These are phyloP conservation scores for Lepidostoma basale DNA, from an alignment of 1,140 invertebrate species.

Conservation along the genomic window DNA sequence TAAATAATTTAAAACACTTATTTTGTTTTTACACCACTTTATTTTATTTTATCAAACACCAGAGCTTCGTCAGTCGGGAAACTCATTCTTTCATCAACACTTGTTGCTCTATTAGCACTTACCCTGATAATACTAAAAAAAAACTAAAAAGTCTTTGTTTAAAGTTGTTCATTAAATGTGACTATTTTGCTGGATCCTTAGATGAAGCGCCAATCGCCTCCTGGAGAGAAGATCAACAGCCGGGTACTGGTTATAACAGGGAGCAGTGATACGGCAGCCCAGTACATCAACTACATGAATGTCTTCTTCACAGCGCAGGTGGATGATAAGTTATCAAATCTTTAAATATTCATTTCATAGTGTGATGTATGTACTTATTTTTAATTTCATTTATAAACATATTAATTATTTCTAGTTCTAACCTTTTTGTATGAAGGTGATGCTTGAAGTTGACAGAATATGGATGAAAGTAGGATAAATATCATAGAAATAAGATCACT, in stretches of 20 bases:
- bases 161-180: too few species aligned
- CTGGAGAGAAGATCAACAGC: conserved; percentile 73
- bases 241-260: conserved; percentile 86
- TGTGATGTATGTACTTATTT: not conserved
- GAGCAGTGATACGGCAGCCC: conserved; percentile 87
- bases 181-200: conserved; percentile 47
- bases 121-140: too few species aligned
- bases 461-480: too few species aligned
- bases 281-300: conserved; percentile 99
- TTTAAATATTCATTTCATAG: not conserved
- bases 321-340: not conserved
- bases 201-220: conserved; percentile 65
- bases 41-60: conserved; percentile 4
- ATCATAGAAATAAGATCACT: too few species aligned
- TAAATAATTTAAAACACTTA: too few species aligned
- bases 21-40: too few species aligned
- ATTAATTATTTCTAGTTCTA: not conserved
- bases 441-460: too few species aligned
- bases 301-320: conserved; percentile 92
- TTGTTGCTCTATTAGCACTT: too few species aligned
- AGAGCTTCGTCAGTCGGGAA: too few species aligned
- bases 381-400: not conserved
- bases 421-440: too few species aligned
- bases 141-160: too few species aligned
- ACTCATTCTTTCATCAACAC: too few species aligned